Evolutionary conservation across 2,888 invertebrate species (phyloP).

Genomic region (Erannis defoliaria): DNA sequence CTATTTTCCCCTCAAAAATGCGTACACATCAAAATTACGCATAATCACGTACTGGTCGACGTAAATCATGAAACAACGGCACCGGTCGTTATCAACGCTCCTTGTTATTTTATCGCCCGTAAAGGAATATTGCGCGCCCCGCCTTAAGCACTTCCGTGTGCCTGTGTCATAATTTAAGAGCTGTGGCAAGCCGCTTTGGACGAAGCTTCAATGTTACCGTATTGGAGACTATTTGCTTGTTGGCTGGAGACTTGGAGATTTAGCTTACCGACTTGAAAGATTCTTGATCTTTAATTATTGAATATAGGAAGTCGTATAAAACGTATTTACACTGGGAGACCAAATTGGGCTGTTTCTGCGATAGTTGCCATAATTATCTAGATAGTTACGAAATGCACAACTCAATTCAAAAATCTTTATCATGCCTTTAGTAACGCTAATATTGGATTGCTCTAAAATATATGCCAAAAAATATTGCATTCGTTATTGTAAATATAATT

Average conservation of each 20-base stretch:
- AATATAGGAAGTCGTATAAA: neutral
- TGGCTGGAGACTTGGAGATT: neutral
- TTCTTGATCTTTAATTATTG: too few species aligned
- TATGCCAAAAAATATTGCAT: too few species aligned
- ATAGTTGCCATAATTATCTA: too few species aligned
- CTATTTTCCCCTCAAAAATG: conserved; percentile 22
- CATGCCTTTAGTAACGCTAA: too few species aligned
- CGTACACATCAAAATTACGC: conserved; percentile 52
- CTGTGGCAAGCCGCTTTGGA: conserved; percentile 41
- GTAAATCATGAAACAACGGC: conserved; percentile 58
- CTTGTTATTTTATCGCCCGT: conserved; percentile 64
- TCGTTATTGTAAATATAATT: too few species aligned
- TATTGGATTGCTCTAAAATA: too few species aligned
- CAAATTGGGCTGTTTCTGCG: too few species aligned
- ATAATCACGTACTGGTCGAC: conserved; percentile 47
- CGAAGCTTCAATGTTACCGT: conserved; percentile 38
- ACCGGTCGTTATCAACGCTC: conserved; percentile 52
- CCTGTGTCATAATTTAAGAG: conserved; percentile 65
- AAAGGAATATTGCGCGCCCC: conserved; percentile 62
- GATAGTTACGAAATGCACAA: too few species aligned
- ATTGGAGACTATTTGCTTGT: neutral
- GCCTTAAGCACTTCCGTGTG: conserved; percentile 60
- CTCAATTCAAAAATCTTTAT: too few species aligned
- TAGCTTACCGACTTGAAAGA: neutral
- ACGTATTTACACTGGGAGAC: too few species aligned